These are phyloP conservation scores for Dinomys branickii DNA, from an alignment of 2,113 vertebrate species.

Conservation along the genomic window DNA sequence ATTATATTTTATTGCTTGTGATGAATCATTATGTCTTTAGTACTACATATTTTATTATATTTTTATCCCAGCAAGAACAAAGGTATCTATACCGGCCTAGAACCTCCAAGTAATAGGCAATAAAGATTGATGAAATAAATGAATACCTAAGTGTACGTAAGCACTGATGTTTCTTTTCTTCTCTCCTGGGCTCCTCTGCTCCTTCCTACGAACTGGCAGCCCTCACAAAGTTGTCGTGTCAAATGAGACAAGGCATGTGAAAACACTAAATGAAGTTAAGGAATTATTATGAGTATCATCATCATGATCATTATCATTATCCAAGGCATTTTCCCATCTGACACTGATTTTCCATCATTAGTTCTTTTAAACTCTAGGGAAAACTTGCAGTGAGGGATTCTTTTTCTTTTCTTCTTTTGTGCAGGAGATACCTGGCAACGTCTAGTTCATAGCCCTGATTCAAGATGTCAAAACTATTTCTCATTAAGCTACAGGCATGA, in stretches of 20 bases:
- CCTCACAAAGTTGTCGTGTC: conserved; percentile 57
- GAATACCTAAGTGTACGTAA: not conserved
- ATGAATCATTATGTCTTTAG: not conserved
- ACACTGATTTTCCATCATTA: conserved; percentile 71
- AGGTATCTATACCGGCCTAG: not conserved
- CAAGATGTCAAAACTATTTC: conserved; percentile 63
- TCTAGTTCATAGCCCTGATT: conserved; percentile 61
- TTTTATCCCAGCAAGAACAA: not conserved
- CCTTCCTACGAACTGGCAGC: conserved; percentile 17
- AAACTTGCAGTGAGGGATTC: conserved; percentile 43
- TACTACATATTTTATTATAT: not conserved
- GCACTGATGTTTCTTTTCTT: conserved; percentile 15
- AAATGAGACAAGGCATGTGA: conserved; percentile 65
- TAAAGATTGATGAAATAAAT: conserved; percentile 45
- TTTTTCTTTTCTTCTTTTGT: conserved; percentile 48
- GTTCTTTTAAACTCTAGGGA: conserved; percentile 7
- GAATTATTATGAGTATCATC: conserved; percentile 62
- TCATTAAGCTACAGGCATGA: conserved; percentile 50
- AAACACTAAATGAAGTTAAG: conserved; percentile 71
- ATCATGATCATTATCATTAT: conserved; percentile 60
- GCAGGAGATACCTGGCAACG: conserved; percentile 47
- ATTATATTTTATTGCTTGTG: not conserved
- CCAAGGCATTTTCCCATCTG: conserved; percentile 63
- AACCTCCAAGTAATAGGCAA: not conserved
- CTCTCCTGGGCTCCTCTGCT: conserved; percentile 42